Base-by-base conservation (phyloP, 1,140 invertebrate species). In the Ladona fulva region DNA sequence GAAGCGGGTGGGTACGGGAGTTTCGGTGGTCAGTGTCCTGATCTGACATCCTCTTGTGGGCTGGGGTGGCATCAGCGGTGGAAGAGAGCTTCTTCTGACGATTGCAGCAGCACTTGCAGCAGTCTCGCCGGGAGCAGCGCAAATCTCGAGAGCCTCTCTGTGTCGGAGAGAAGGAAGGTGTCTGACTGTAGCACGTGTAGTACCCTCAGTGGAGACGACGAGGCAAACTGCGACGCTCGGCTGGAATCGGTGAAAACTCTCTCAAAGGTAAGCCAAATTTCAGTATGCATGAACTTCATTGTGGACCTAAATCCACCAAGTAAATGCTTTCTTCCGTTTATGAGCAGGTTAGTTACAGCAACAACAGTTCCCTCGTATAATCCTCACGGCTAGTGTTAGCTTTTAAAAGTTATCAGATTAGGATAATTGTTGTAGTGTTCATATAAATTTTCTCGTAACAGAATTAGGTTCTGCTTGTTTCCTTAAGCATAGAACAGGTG, bases 151-250 rank as follows among this genome's bases (percentile, higher is more conserved):
- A 88, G 86, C 79, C 85, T 85, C 42, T 82, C 87, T 24, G 84
- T 84, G 29, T 85, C 85, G 11, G 85, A 88, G 14, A 85, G 85
- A 19, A 85, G 90, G 59, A 91, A 92, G 81, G 86, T 87, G 6
- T 91, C 90, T 6, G 87, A 89, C 80, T 91, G 90, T 82, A 90
- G 89, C 29, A 89, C 88, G 3, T 89, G 86, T 80, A 90, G 88
- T 3, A 89, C 88, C 24, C 83, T 88, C 0, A 93, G 92, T 81
- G 91, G 89, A 66, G 91, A 92, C 66, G 92, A 93, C 25, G 90
- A 91, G 78, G 87, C 87, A 74, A 86, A 14, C 29, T 66, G 52
- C 52, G 52, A 66, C 12, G 52, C 52, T 5, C 52, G 52, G 52
- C 52, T 85, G 22, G 84, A 84, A 37, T 83, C 83, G 24, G 77